Conservation (phyloP, 1,140 invertebrate genomes). For the Drosophila asahinai region DNA sequence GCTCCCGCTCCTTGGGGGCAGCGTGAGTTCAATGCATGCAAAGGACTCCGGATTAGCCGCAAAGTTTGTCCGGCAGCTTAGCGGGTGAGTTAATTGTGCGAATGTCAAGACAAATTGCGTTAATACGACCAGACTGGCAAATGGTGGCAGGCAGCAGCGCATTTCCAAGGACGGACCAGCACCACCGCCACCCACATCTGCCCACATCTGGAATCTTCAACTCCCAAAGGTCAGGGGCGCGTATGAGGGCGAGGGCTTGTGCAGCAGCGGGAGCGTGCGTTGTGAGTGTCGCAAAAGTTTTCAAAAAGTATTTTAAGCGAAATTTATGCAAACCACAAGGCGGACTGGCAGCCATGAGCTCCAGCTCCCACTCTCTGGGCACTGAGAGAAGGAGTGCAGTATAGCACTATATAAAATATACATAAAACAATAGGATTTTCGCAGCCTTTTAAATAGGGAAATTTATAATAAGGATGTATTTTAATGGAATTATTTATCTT, state of each 20-base stretch:
- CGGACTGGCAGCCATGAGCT: constrained; percentile 60
- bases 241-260: constrained; percentile 13
- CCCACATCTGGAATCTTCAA: constrained; percentile 22
- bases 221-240: constrained; percentile 52
- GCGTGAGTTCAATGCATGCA: constrained; percentile 45
- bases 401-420: neutral
- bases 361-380: constrained; percentile 4
- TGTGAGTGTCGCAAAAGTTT: constrained; percentile 75
- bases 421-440: too few relatives aligned
- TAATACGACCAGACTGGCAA: constrained; percentile 69
- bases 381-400: neutral
- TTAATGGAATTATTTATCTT: neutral
- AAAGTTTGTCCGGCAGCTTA: constrained; percentile 70
- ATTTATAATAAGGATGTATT: too few relatives aligned
- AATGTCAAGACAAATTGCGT: constrained; percentile 84
- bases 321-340: constrained; percentile 83
- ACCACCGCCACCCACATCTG: neutral
- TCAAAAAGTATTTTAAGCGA: constrained; percentile 83
- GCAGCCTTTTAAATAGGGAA: neutral
- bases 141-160: constrained; percentile 33
- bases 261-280: constrained; percentile 4
- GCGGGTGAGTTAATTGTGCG: constrained; percentile 83
- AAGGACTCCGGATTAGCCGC: constrained; percentile 61
- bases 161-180: constrained; percentile 5
- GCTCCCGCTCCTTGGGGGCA: neutral